Evolutionary conservation across 2,797 vertebrate genomes (phyloP).

Genomic region (Mycteria americana): DNA sequence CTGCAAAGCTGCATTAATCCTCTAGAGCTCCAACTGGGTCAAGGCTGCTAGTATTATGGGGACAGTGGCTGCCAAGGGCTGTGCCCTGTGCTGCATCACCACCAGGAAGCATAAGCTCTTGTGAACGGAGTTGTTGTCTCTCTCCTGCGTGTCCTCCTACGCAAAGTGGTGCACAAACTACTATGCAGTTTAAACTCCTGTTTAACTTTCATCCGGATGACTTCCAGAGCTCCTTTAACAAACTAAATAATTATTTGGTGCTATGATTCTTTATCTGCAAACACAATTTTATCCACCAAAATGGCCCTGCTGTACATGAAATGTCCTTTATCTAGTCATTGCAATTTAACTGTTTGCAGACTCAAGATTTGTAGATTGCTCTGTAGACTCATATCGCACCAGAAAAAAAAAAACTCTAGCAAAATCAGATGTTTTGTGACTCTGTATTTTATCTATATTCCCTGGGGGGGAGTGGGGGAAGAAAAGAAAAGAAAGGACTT

Average conservation of each 20-base stretch:
- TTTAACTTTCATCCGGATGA: background rate
- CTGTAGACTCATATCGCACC: background rate
- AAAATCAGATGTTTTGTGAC: background rate
- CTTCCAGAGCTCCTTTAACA: background rate
- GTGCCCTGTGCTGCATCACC: background rate
- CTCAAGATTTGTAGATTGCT: background rate
- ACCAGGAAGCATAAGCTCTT: background rate
- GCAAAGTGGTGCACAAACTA: background rate
- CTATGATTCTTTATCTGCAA: background rate
- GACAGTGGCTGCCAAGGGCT: background rate
- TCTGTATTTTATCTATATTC: background rate
- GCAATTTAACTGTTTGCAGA: background rate
- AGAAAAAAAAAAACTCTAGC: background rate
- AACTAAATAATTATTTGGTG: background rate
- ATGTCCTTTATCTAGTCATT: background rate
- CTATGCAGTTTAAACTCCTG: background rate
- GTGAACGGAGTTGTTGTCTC: background rate
- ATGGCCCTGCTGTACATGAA: background rate
- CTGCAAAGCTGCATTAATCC: background rate
- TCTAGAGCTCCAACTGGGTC: background rate
- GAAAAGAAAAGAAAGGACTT: background rate
- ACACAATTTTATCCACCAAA: background rate
- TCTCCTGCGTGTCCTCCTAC: background rate
- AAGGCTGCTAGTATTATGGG: background rate
- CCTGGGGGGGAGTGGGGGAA: too few species aligned